Conservation (phyloP, 2,888 invertebrate species). For the Clusia tigrina region DNA sequence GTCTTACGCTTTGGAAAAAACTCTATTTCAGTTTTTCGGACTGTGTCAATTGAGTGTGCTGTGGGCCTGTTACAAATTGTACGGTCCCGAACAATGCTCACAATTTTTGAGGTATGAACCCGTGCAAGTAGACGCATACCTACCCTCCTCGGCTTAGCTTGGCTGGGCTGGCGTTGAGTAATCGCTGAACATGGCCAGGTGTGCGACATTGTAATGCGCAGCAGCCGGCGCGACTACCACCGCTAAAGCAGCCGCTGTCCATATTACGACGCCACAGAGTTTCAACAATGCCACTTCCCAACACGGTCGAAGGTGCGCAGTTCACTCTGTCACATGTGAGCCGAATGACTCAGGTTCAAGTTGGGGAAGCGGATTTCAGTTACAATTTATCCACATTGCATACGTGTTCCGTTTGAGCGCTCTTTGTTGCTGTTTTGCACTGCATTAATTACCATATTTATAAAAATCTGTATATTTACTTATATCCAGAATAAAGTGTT, state of each 20-base stretch:
- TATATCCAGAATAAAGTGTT: too few species aligned
- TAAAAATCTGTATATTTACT: too few species aligned
- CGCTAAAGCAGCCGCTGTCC: not conserved
- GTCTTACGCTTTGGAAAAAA: not conserved
- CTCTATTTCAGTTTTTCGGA: not conserved
- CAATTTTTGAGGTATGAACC: not conserved
- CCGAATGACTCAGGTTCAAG: slow-evolving; percentile 57
- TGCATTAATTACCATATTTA: too few species aligned
- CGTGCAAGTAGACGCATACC: not conserved
- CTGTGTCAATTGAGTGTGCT: slow-evolving; percentile 11
- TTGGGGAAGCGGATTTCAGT: slow-evolving; percentile 36
- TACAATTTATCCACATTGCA: not conserved
- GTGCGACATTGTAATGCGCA: slow-evolving; percentile 23
- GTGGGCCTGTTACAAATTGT: slow-evolving; percentile 24
- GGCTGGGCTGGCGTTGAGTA: slow-evolving; percentile 27
- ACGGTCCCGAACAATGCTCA: not conserved
- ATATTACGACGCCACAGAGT: not conserved
- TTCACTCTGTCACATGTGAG: not conserved
- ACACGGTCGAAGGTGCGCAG: not conserved
- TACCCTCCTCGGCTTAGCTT: slow-evolving; percentile 6
- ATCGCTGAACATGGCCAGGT: slow-evolving; percentile 22
- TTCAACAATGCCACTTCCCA: too few species aligned
- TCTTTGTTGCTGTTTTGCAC: too few species aligned
- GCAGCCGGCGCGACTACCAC: slow-evolving; percentile 31
- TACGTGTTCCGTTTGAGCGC: not conserved